Evolutionary conservation across 2,113 vertebrate genomes (phyloP).

Genomic region (Podiceps cristatus): DNA sequence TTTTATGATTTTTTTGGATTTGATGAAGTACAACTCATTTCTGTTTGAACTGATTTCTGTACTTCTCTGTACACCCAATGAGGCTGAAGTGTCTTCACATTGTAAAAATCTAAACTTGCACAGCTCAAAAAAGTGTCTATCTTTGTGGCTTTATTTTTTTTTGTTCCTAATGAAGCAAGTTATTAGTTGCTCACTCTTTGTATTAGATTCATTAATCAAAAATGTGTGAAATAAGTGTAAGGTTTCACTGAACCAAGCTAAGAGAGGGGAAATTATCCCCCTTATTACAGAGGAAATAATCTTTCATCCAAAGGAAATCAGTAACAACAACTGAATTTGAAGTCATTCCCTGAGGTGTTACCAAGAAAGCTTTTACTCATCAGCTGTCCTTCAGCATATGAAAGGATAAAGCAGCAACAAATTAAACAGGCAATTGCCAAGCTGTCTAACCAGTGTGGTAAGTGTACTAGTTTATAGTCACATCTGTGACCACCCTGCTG

Average conservation of each 20-base stretch:
- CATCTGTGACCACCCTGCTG: neutral
- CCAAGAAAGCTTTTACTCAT: neutral
- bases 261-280: neutral
- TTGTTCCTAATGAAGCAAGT: neutral
- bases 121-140: neutral
- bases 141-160: neutral
- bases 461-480: neutral
- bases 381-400: neutral
- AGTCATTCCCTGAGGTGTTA: neutral
- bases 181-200: neutral
- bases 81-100: neutral
- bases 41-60: neutral
- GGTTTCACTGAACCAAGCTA: neutral
- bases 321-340: neutral
- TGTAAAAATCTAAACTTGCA: neutral
- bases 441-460: neutral
- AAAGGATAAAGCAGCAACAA: neutral
- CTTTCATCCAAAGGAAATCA: neutral
- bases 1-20: neutral
- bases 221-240: neutral
- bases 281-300: neutral
- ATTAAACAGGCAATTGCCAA: neutral
- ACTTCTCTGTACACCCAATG: neutral
- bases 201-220: neutral
- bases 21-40: neutral